Percentiles rank a stretch among this genome's conserved stretches.
These are phyloP conservation scores for Spodoptera littoralis DNA, from an alignment of 2,888 invertebrate genomes.

Conservation along the genomic window DNA sequence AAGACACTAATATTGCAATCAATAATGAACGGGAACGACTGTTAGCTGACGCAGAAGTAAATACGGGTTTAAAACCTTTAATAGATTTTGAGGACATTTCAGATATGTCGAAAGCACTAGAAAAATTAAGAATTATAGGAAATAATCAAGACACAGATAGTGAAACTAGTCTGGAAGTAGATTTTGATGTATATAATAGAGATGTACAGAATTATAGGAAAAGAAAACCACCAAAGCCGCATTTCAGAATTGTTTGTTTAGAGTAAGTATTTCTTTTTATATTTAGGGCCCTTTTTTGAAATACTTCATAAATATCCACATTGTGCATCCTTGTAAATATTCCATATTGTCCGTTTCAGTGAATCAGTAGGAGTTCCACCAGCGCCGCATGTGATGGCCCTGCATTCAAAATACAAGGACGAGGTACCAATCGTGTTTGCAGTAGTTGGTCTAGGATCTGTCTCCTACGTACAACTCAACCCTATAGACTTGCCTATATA, in stretches of 20 bases:
- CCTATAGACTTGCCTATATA: constrained; percentile 75
- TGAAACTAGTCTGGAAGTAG: constrained; percentile 65
- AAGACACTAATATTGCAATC: constrained; percentile 66
- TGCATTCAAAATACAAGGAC: constrained; percentile 72
- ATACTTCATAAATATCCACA: too few species aligned
- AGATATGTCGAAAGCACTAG: constrained; percentile 69
- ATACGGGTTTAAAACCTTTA: constrained; percentile 63
- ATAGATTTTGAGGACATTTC: constrained; percentile 72
- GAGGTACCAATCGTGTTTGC: constrained; percentile 79
- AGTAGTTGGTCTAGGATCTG: constrained; percentile 76
- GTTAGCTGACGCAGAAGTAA: constrained; percentile 38
- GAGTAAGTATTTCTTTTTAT: constrained; percentile 71
- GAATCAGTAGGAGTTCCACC: constrained; percentile 70
- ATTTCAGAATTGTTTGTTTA: constrained; percentile 80
- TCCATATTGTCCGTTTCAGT: constrained; percentile 61
- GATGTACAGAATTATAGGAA: constrained; percentile 81
- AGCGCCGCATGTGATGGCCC: constrained; percentile 67
- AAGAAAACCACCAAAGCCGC: constrained; percentile 75
- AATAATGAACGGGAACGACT: constrained; percentile 50
- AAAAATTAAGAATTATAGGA: constrained; percentile 76
- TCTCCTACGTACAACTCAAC: constrained; percentile 82
- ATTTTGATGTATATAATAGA: constrained; percentile 84
- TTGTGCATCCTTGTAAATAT: too few species aligned
- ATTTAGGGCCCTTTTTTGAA: too few species aligned
- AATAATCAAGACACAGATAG: constrained; percentile 56